These are phyloP conservation scores for Solen grandis DNA, from an alignment of 1,140 invertebrate genomes.

Conservation along the genomic window DNA sequence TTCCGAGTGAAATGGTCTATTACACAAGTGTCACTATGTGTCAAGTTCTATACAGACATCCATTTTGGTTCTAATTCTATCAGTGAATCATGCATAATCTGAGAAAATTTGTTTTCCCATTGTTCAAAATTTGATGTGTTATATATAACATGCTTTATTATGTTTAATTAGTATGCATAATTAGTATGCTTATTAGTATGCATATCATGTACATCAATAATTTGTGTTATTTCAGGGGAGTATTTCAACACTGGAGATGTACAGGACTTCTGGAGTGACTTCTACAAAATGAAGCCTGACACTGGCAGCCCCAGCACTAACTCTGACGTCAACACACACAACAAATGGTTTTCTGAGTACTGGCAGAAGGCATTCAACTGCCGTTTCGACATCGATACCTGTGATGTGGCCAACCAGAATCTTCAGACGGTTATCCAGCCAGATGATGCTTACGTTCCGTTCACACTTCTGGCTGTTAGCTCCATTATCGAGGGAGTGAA, in stretches of 20 bases:
- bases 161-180: too few relatives aligned
- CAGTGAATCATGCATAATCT: too few relatives aligned
- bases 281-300: constrained; percentile 54
- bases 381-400: constrained; percentile 7
- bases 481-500: constrained; percentile 65
- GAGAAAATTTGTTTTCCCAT: too few relatives aligned
- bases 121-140: too few relatives aligned
- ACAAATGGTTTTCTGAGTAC: constrained; percentile 68
- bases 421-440: constrained; percentile 17
- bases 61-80: too few relatives aligned
- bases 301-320: neutral
- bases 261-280: constrained; percentile 49
- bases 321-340: constrained; percentile 40
- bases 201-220: too few relatives aligned
- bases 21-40: too few relatives aligned
- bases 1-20: too few relatives aligned
- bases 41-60: too few relatives aligned
- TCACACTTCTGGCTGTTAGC: constrained; percentile 66
- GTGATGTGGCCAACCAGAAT: constrained; percentile 41
- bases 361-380: constrained; percentile 69
- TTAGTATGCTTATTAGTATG: too few relatives aligned
- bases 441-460: constrained; percentile 60
- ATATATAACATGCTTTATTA: too few relatives aligned
- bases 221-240: neutral
- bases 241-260: constrained; percentile 29